Evolutionary conservation across 2,888 invertebrate genomes (phyloP), one percentile per base, ranked within the genome.

Genomic region (Agonopterix arenella): DNA sequence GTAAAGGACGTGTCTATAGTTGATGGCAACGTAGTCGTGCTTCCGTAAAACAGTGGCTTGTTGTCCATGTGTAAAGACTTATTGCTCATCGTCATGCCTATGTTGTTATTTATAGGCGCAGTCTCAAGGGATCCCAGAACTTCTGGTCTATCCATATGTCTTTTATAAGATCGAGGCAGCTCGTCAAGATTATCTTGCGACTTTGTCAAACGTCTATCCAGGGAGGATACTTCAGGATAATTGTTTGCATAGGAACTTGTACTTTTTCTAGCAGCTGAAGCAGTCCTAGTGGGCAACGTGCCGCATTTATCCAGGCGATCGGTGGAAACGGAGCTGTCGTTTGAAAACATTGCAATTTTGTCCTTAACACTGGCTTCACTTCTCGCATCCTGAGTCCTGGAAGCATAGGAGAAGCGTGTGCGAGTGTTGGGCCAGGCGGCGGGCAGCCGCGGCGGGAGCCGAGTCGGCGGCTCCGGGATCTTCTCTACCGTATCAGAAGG

Each of bases 291-390:
- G 36, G 86, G 86, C 51, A 88, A 66, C 36, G 86, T 85, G 44
- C 84, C 77, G 67, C 80, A 84, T 69, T 89, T 85, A 55, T 85
- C 84, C 48, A 89, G 61, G 36, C 77, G 73, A 54, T 85, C 82
- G 11, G 86, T 66, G 53, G 88, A 84, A 41, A 76, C 66, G 1
- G 81, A 64, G 53, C 78, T 78, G 54, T 89, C 86, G 60, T 86
- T 91, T 44, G 95, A 95, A 80, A 96, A 96, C 94, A 96, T 95
- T 52, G 96, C 96, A 64, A 96, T 96, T 84, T 96, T 96, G 72
- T 96, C 96, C 67, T 93, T 92, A 50, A 96, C 95, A 66, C 95
- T 95, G 59, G 92, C 93, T 78, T 94, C 94, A 57, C 95, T 95
- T 68, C 93, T 93, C 61, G 95, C 94, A 80, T 95, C 94, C 77